A percentile compares a stretch with the other conserved stretches of the same genome.
Evolutionary conservation across 2,113 vertebrate species (phyloP).

Genomic region (Oreochromis aureus): DNA sequence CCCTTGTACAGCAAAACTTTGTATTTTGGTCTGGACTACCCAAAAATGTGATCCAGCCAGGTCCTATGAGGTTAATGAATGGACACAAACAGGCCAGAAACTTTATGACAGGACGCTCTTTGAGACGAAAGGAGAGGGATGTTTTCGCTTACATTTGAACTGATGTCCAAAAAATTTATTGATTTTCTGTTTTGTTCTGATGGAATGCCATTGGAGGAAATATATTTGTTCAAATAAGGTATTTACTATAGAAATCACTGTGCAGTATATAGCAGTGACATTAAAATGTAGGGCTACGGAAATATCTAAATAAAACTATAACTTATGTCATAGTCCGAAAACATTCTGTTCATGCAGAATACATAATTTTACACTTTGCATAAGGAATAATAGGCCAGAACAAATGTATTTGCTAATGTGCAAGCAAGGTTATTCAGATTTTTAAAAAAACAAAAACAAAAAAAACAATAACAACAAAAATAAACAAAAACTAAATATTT

Average conservation of each 20-base stretch:
- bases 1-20: background rate
- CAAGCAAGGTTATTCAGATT: background rate
- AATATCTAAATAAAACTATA: background rate
- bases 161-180: background rate
- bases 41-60: background rate
- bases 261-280: background rate
- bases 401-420: background rate
- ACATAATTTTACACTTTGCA: background rate
- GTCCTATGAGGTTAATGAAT: background rate
- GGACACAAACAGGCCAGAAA: background rate
- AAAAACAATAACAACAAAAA: background rate
- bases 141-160: background rate
- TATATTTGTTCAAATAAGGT: background rate
- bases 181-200: accelerated
- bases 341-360: background rate
- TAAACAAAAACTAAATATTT: accelerated
- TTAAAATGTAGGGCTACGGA: background rate
- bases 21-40: accelerated
- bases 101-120: background rate
- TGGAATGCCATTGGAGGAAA: accelerated
- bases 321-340: accelerated
- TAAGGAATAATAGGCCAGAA: background rate
- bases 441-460: background rate
- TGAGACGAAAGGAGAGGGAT: background rate
- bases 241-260: background rate